Conservation (phyloP, 1,140 invertebrate species). For the Latrodectus geometricus region DNA sequence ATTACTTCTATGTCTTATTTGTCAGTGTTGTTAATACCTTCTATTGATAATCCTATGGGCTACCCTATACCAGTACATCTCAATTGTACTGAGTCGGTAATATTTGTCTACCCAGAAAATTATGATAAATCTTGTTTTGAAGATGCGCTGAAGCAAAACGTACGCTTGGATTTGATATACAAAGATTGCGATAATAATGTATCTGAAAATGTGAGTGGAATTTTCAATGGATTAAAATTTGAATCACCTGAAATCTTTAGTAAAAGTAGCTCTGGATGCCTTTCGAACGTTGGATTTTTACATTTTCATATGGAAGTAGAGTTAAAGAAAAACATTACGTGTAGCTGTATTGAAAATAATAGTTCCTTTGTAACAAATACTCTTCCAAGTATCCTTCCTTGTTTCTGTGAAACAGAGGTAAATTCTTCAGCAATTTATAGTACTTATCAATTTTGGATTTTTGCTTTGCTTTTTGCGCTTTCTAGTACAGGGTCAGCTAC, state of each 20-base stretch:
- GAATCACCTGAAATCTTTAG: no score
- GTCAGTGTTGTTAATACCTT: slow-evolving; percentile 2
- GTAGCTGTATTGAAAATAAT: no score
- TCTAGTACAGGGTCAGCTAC: slow-evolving; percentile 52
- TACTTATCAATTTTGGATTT: slow-evolving; percentile 62
- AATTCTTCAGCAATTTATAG: background rate
- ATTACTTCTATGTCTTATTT: slow-evolving; percentile 75
- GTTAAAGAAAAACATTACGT: background rate
- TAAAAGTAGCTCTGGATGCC: background rate
- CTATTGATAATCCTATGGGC: background rate
- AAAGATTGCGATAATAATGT: no score
- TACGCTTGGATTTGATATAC: no score
- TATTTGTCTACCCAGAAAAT: background rate
- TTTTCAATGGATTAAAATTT: no score
- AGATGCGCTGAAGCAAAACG: background rate
- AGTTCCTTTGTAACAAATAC: background rate
- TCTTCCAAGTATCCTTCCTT: background rate
- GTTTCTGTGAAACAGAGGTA: background rate
- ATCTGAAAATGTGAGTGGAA: no score
- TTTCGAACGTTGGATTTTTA: background rate
- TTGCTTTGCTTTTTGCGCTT: slow-evolving; percentile 60
- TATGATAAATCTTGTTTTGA: slow-evolving; percentile 2
- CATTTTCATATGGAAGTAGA: no score
- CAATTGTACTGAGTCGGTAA: background rate
- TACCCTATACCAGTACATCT: background rate